Evolutionary conservation across 2,797 vertebrate genomes (phyloP), one percentile per base, ranked within the genome.

Genomic region (Chaetophractus vellerosus): DNA sequence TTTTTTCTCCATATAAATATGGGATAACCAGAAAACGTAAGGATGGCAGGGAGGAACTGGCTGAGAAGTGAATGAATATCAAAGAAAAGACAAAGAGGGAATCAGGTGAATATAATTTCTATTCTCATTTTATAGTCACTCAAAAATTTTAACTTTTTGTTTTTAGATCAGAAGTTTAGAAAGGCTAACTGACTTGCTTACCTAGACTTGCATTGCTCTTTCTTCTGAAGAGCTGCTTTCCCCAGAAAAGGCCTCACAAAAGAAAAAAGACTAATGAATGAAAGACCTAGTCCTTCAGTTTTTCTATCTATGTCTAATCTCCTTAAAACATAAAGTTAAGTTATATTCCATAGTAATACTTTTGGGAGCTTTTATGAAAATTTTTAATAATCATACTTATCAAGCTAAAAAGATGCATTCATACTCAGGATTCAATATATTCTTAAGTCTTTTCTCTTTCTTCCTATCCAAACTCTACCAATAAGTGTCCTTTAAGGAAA

Each of bases 261-360:
- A 38, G 38, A 38, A 59, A 15, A 78, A 69, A 85, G 26, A 78
- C 64, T 81, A 59, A 90, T 33, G 36, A 76, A 24, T 24, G 19
- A n/a, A n/a, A n/a, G n/a, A 50, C 9, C 9, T 18, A 57, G 11
- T 81, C 31, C 31, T 90, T 81, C 21, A 66, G 26, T 75, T 91
- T 41, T 96, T 66, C 63, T 6, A 50, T 33, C 31, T 64, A 50
- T 33, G 9, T 24, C 71, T 71, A 31, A 69, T 24, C 85, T 66
- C 50, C 41, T 80, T 33, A 23, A 82, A 94, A 50, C 55, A 38
- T 18, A 78, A 45, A 45, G 45, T 45, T 45, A 90, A 82, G 31
- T 75, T 96, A 79, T 31, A 63, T 33, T 83, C 19, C 31, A 88
- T 83, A 92, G 38, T n/a, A 87, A 79, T 81, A 63, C 11, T 59